Evolutionary conservation across 2,113 vertebrate species (phyloP).

Genomic region (Erythrolamprus reginae): DNA sequence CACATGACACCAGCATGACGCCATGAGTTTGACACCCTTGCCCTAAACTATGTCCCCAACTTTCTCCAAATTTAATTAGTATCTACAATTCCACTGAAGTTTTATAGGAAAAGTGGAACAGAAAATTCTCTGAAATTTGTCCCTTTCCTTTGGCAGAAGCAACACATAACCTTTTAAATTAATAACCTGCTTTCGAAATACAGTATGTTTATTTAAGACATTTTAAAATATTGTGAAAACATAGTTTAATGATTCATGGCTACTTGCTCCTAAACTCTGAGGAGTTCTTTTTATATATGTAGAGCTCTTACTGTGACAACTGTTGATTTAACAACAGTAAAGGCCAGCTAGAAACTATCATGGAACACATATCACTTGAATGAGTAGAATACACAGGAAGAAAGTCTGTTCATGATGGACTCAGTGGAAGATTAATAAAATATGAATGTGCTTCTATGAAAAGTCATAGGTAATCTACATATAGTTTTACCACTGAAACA

Average conservation of each 20-base stretch:
- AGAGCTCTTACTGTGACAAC: background rate
- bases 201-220: background rate
- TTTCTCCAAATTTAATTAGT: background rate
- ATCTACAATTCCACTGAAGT: background rate
- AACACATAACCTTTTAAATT: background rate
- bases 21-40: background rate
- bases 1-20: too few species aligned
- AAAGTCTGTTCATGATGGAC: background rate
- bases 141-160: background rate
- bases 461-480: background rate
- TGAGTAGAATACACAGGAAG: background rate
- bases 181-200: background rate
- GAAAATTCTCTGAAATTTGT: background rate
- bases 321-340: background rate
- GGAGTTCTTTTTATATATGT: background rate
- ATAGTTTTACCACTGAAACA: constrained; percentile 2
- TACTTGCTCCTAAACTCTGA: background rate
- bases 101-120: background rate
- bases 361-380: background rate
- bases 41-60: background rate
- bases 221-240: background rate
- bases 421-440: background rate
- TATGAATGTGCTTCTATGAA: background rate
- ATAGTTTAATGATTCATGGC: background rate
- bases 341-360: background rate